Conservation (phyloP, 2,113 vertebrate species). For the Coturnix japonica region DNA sequence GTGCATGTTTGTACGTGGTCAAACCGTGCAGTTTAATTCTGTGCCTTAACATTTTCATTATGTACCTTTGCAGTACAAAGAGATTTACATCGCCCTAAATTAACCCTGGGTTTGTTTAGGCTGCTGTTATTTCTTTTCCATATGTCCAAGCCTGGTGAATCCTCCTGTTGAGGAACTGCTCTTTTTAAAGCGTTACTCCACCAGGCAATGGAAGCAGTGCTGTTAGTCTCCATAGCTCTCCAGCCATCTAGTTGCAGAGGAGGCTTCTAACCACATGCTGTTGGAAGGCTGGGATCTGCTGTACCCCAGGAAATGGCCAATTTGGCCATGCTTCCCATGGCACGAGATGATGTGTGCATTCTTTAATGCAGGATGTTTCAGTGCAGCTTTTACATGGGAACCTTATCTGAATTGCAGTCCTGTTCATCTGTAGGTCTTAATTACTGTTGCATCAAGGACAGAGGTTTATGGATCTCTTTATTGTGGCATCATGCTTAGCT, state of each 20-base stretch:
- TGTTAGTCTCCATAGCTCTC: neutral
- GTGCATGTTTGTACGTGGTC: neutral
- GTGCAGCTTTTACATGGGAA: neutral
- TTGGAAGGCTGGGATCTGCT: neutral
- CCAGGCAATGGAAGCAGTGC: neutral
- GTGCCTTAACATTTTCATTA: neutral
- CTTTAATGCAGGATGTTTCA: neutral
- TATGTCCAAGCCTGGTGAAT: neutral
- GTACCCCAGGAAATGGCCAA: neutral
- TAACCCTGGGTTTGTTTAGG: slow-evolving; percentile 11
- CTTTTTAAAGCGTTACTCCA: no score
- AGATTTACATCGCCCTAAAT: neutral
- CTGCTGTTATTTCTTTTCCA: neutral
- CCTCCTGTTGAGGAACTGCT: neutral
- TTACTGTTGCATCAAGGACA: neutral
- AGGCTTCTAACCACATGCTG: neutral
- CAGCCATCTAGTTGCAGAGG: neutral
- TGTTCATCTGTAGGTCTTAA: neutral
- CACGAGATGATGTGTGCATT: neutral
- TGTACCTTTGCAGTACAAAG: neutral
- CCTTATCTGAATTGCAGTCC: neutral
- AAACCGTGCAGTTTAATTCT: neutral
- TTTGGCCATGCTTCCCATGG: neutral
- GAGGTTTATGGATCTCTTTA: neutral
- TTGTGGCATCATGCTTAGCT: neutral